Conservation (phyloP, 1,140 invertebrate species). For the Tetragonula clypearis region DNA sequence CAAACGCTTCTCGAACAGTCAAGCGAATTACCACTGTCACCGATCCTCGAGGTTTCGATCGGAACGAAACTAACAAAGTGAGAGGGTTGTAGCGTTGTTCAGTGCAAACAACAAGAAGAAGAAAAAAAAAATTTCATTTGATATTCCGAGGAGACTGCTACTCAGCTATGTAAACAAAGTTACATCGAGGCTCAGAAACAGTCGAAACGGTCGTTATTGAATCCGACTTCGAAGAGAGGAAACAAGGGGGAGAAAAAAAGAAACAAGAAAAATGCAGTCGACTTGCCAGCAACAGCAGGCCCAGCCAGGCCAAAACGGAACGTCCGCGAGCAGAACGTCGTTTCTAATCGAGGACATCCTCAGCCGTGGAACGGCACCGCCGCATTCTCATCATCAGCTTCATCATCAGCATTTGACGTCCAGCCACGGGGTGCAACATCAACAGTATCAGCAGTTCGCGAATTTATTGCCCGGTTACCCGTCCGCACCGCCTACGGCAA, state of each 20-base stretch:
- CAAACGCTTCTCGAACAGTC: background rate
- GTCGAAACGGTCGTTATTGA: background rate
- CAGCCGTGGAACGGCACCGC: constrained; percentile 83
- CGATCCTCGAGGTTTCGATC: background rate
- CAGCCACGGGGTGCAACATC: constrained; percentile 76
- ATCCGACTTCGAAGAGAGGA: no score
- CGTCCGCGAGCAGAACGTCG: constrained; percentile 82
- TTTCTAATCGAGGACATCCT: constrained; percentile 92
- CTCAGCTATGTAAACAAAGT: background rate
- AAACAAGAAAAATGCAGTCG: constrained; percentile 73
- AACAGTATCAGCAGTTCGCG: constrained; percentile 82
- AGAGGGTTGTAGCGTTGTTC: no score
- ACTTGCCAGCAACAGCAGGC: constrained; percentile 77
- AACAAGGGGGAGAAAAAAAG: no score
- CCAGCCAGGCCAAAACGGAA: constrained; percentile 74
- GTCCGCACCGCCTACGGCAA: constrained; percentile 79
- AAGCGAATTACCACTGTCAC: background rate
- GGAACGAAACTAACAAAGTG: background rate
- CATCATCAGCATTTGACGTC: constrained; percentile 72
- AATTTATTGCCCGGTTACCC: constrained; percentile 81
- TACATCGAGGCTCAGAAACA: background rate
- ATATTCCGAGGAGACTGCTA: background rate
- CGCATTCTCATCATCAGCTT: constrained; percentile 73
- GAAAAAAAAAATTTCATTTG: background rate
- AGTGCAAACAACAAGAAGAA: background rate